Percentiles rank a stretch among this genome's conserved stretches.
phyloP scores from a whole-genome alignment of 2,888 invertebrate genomes.

The Eilema sororculum region DNA sequence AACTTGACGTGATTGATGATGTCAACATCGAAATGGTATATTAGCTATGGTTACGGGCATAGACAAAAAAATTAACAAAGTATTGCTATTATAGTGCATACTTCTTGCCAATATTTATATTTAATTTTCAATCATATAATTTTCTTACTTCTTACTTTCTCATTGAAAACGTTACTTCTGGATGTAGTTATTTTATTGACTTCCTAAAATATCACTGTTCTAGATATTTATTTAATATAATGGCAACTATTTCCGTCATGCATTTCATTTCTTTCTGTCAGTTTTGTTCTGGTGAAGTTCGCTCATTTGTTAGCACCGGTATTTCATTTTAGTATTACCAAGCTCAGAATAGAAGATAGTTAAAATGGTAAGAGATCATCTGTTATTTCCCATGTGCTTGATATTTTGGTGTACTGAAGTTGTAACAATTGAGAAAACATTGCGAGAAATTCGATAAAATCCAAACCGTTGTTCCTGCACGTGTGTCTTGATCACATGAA shows the following conservation, averaged over 20 bases:
- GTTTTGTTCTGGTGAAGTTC: conserved; percentile 16
- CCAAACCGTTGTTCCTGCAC: conserved; percentile 68
- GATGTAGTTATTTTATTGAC: no score
- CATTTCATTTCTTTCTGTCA: conserved; percentile 31
- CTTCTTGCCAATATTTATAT: no score
- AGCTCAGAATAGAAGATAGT: conserved; percentile 24
- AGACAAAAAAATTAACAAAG: background rate
- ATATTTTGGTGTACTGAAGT: conserved; percentile 17
- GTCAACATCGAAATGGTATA: background rate
- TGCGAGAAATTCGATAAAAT: conserved; percentile 36
- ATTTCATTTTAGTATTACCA: conserved; percentile 21
- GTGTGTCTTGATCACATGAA: conserved; percentile 60
- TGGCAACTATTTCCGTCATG: background rate
- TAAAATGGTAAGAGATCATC: conserved; percentile 55
- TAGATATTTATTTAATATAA: background rate
- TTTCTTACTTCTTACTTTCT: no score
- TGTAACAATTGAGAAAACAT: conserved; percentile 16
- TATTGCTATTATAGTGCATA: no score
- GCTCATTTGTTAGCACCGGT: conserved; percentile 40
- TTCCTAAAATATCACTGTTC: no score
- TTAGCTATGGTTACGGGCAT: background rate
- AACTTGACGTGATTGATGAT: conserved; percentile 4
- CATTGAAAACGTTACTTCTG: no score
- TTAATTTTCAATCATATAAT: no score
- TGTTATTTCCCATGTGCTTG: conserved; percentile 25